phyloP scores from a whole-genome alignment of 2,113 vertebrate genomes.

The Gallinago jamesoni region DNA sequence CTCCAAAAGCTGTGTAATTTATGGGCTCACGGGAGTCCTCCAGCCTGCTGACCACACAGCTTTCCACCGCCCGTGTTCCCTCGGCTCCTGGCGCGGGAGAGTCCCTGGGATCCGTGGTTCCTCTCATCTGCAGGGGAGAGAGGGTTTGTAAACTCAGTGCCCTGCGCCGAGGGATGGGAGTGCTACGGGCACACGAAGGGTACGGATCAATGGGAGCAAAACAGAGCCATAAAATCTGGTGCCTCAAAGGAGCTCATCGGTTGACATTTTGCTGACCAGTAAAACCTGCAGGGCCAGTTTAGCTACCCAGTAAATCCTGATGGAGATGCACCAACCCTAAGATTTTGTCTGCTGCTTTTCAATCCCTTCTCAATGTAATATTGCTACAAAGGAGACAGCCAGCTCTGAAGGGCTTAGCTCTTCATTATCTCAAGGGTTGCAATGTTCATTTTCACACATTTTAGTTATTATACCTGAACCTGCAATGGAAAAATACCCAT shows the following conservation, averaged over 20 bases:
- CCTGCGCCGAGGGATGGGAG: not conserved
- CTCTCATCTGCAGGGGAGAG: not conserved
- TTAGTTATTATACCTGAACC: not conserved
- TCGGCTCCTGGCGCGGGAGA: not conserved
- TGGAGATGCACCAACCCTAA: accelerated
- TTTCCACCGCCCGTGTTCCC: accelerated
- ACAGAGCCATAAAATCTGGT: not conserved
- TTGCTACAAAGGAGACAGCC: not conserved
- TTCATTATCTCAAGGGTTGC: not conserved
- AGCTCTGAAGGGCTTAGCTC: not conserved
- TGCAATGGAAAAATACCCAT: not conserved
- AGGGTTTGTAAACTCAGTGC: not conserved
- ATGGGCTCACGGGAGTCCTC: not conserved
- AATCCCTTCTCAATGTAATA: not conserved
- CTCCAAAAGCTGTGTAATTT: not conserved
- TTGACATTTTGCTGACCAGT: not conserved
- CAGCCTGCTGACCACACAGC: not conserved
- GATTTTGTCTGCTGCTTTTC: not conserved
- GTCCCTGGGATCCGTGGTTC: not conserved
- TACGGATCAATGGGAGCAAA: not conserved
- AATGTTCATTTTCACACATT: not conserved
- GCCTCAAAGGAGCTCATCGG: not conserved
- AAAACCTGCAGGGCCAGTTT: not conserved
- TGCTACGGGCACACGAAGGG: not conserved
- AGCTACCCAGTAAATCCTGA: not conserved